phyloP scores from a whole-genome alignment of 2,888 invertebrate genomes.

The Didymodactylos carnosus region DNA sequence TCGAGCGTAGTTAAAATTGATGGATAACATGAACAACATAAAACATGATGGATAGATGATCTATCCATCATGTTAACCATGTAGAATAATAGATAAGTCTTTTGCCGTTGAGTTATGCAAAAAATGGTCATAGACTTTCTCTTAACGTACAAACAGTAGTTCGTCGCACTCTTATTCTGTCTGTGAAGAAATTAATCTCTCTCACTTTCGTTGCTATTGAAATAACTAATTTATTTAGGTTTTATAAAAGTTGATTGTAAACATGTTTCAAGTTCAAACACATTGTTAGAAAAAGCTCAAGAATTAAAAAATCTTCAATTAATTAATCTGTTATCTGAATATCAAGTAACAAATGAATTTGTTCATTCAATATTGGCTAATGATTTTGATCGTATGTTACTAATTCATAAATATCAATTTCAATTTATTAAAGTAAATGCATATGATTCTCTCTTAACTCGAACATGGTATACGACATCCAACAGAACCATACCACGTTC shows the following conservation, averaged over 20 bases:
- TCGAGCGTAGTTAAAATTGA: no score
- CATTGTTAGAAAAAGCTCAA: not conserved
- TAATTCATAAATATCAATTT: not conserved
- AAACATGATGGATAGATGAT: no score
- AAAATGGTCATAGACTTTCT: no score
- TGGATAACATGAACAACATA: no score
- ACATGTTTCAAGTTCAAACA: not conserved
- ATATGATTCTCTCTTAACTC: conserved; percentile 4
- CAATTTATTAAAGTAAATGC: conserved; percentile 1
- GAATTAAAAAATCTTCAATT: not conserved
- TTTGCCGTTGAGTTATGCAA: no score
- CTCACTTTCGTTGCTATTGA: not conserved
- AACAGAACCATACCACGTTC: conserved; percentile 1
- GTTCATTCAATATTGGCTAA: conserved; percentile 8
- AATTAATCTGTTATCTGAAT: not conserved
- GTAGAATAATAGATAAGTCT: no score
- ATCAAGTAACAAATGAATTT: conserved; percentile 1
- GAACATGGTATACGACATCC: not conserved
- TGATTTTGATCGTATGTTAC: not conserved
- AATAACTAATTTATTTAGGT: not conserved
- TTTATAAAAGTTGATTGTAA: conserved; percentile 1
- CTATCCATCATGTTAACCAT: no score
- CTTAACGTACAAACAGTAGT: no score
- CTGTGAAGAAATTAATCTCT: no score
- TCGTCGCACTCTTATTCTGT: no score